Base-by-base conservation (phyloP, 2,797 vertebrate genomes). In the Galago senegalensis region DNA sequence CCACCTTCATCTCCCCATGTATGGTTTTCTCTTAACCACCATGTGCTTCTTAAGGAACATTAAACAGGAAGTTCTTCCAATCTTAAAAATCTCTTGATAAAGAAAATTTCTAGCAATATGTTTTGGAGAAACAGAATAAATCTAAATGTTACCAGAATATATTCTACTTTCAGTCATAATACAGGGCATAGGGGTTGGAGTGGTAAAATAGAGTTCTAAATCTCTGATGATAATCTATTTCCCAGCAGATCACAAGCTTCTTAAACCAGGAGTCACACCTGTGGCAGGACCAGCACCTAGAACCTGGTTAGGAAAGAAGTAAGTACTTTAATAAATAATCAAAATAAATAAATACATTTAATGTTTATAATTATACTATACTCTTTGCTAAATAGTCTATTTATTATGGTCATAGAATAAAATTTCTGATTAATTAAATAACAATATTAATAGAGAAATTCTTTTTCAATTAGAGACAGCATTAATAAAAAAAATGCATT, bases 301-400 rank as follows among this genome's bases (percentile, higher is more conserved):
- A 12, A 63, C 27, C 65, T 40, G 6, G 13, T n/a, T 77, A 76
- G 77, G 29, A 29, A 70, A 3, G 83, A 49, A 83, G 21, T 17
- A 80, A 53, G 10, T 46, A 94, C 76, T 56, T 77, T 37, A 96
- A 84, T 69, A 53, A 89, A 3, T 82, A 20, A 20, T 2, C 60
- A 53, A 72, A 95, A 93, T 77, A 94, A 87, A 69, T 61, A 89
- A 72, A 8, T 25, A 87, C 3, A 84, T 20, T 69, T 5, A 69
- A 18, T 84, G 21, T 31, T 67, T 70, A 76, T 43, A 60, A 75
- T 86, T 69, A 89, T 10, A 81, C 13, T 65, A 43, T 61, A 96
- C 82, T 92, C 7, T 56, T 79, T 37, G 31, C 21, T 87, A 93
- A 93, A 73, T 93, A 89, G 83, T 89, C 91, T 29, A 80, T 49